phyloP scores from a whole-genome alignment of 2,888 invertebrate genomes.

The Chymomyza procnemis region DNA sequence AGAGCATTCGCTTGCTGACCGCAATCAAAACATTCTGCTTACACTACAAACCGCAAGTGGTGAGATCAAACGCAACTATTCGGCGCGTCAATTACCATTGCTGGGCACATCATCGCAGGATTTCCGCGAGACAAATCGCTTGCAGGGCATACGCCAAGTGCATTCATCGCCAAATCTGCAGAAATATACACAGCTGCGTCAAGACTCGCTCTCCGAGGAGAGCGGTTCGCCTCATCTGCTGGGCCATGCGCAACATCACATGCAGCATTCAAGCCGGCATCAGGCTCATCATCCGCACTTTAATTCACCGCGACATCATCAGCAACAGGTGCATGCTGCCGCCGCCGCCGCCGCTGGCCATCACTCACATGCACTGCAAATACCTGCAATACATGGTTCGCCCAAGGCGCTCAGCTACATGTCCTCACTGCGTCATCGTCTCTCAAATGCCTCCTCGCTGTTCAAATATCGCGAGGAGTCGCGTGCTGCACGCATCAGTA shows the following conservation, averaged over 20 bases:
- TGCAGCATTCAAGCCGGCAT: constrained; percentile 26
- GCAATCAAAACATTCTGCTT: constrained; percentile 75
- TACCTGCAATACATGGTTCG: constrained; percentile 77
- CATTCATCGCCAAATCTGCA: constrained; percentile 78
- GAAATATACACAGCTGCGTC: constrained; percentile 66
- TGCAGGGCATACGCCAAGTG: constrained; percentile 75
- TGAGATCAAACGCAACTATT: constrained; percentile 77
- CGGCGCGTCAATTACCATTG: constrained; percentile 75
- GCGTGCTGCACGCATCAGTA: constrained; percentile 91
- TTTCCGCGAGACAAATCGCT: constrained; percentile 57
- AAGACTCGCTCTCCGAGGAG: constrained; percentile 59
- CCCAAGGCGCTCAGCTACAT: constrained; percentile 80
- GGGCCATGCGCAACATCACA: constrained; percentile 52
- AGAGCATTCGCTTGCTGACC: constrained; percentile 60
- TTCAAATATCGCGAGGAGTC: constrained; percentile 93
- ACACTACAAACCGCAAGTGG: constrained; percentile 77
- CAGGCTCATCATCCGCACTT: constrained; percentile 48
- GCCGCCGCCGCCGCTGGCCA: constrained; percentile 26
- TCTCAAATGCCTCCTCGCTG: constrained; percentile 90
- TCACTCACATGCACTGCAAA: constrained; percentile 68
- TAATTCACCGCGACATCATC: constrained; percentile 43
- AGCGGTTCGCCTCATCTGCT: constrained; percentile 67
- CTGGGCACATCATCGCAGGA: constrained; percentile 76
- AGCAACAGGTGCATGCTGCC: constrained; percentile 27
- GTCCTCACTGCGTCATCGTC: constrained; percentile 86